These are phyloP conservation scores for Nesoenas mayeri DNA, from an alignment of 2,113 vertebrate species.

Conservation along the genomic window DNA sequence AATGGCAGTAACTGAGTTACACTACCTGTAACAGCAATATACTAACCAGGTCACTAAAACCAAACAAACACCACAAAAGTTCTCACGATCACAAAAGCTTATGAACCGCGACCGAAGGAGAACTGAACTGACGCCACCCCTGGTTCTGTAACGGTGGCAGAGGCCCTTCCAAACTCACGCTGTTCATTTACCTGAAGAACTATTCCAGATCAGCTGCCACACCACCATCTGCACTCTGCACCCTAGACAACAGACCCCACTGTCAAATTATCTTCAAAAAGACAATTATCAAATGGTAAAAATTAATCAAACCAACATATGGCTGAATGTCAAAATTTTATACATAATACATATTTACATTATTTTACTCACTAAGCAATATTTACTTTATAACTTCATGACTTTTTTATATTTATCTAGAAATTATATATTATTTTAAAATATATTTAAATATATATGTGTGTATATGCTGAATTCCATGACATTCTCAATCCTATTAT, in stretches of 20 bases:
- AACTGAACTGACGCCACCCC: neutral
- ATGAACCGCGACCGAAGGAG: accelerated
- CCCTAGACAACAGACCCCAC: neutral
- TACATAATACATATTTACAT: neutral
- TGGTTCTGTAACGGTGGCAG: neutral
- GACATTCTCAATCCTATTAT: neutral
- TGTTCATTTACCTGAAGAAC: neutral
- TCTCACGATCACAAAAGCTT: neutral
- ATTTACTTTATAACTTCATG: neutral
- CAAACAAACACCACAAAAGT: neutral
- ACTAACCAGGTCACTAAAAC: neutral
- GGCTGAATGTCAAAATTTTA: neutral
- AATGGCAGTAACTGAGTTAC: neutral
- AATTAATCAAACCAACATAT: neutral
- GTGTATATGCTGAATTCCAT: neutral
- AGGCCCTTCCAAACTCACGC: neutral
- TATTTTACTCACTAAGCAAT: neutral
- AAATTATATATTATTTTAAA: too few species aligned
- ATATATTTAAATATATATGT: neutral
- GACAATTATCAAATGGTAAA: neutral
- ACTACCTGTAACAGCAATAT: neutral
- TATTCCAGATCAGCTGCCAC: neutral
- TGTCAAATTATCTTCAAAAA: neutral
- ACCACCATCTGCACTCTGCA: neutral
- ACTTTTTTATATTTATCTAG: neutral